Base-by-base conservation (phyloP, 2,888 invertebrate genomes). In the Willowsia nigromaculata region DNA sequence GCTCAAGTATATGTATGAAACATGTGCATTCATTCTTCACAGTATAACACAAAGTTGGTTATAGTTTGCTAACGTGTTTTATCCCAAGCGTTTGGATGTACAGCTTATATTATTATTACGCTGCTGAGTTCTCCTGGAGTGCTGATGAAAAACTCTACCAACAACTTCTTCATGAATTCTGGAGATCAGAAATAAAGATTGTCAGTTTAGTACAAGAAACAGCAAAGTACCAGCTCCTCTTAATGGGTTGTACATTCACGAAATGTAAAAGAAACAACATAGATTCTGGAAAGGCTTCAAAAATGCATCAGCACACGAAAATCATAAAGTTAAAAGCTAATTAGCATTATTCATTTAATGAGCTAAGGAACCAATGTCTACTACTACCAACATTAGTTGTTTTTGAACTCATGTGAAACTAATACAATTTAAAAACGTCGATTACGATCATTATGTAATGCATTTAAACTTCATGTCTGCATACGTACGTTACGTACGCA, bases 51-150 rank as follows among this genome's bases (percentile, higher is more conserved):
- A 53, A 1, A 11, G n/a, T n/a, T n/a, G n/a, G n/a, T n/a, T n/a
- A n/a, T 25, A 56, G 53, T n/a, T 53, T 37, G 43, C 56, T 25
- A 5, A 5, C 1, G 1, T 18, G 4, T 22, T 25, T 15, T 15
- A 56, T 56, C 18, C 3, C 56, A 5, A n/a, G 6, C 3, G 6
- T 22, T 62, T 59, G 4, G 13, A 27, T n/a, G 27, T 11, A 13
- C 37, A 53, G n/a, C n/a, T n/a, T n/a, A n/a, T n/a, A n/a, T n/a
- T n/a, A n/a, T n/a, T n/a, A n/a, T n/a, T 5, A 5, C 4, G 22
- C 15, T 59, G 25, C 27, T 1, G 33, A 71, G 56, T 85, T 85
- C 85, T 85, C 74, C 85, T 85, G 85, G 85, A 85, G 85, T 85
- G 76, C 33, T 53, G 25, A 78, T 47, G 47, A 78, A 78, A 78